Evolutionary conservation across 2,888 invertebrate species (phyloP), one percentile per base, ranked within the genome.

Genomic region (Leucophenga maculata): DNA sequence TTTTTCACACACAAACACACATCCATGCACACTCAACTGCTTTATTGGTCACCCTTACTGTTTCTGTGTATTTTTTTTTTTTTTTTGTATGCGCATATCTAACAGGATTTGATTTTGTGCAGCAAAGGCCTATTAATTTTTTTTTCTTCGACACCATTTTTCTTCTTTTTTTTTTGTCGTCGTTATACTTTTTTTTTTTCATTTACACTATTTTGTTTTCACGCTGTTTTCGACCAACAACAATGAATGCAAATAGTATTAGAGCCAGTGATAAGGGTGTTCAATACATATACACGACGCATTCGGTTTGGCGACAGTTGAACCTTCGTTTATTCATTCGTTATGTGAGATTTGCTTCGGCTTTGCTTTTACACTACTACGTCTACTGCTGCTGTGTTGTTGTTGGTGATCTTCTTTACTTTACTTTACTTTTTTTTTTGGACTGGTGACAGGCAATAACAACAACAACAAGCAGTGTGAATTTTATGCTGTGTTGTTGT

Each of bases 241-340:
- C 26, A 44, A 18, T 16, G 54, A 11, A 39, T 39, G 39, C 39
- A 39, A 32, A 32, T 8, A 32, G 62, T 26, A 59, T 59, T 31
- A 31, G 71, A 66, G 69, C 78, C 68, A 78, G 70, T 77, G 78
- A 77, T 77, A 77, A 77, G 76, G 76, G 77, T 76, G 74, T 76
- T 71, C 70, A 64, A 70, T 71, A 74, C 76, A 52, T 69, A 68
- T n/a, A n/a, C n/a, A n/a, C n/a, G n/a, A n/a, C n/a, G n/a, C n/a
- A n/a, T n/a, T n/a, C n/a, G n/a, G n/a, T n/a, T n/a, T n/a, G n/a
- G n/a, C n/a, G n/a, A n/a, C n/a, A n/a, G n/a, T n/a, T n/a, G n/a
- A n/a, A n/a, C n/a, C n/a, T n/a, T n/a, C n/a, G n/a, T n/a, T n/a
- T n/a, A n/a, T n/a, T n/a, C n/a, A n/a, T n/a, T n/a, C n/a, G n/a